Base-by-base conservation (phyloP, 2,797 vertebrate species). In the Mergus octosetaceus region DNA sequence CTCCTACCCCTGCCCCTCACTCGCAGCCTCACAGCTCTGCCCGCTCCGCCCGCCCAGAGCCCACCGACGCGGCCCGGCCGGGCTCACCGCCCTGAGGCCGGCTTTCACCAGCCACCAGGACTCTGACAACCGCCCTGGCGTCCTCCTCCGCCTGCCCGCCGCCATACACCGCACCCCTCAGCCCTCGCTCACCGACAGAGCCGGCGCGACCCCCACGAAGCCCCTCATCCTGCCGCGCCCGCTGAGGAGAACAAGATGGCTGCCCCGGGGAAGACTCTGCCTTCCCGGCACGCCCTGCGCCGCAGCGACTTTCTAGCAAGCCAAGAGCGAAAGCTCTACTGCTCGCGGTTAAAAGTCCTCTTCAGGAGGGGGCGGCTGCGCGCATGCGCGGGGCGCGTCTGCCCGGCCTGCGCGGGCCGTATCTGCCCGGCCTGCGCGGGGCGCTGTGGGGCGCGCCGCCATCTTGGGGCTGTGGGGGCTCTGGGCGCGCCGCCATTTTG, bases 261-360 rank as follows among this genome's bases (percentile, higher is more conserved):
- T 28, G 10, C 2, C 13, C 9, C 20, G 5, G 39, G 57, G 47
- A 30, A 11, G 64, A 80, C 74, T 4, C 53, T 14, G 8, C 74
- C 45, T 95, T 93, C 95, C 96, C 95, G 10, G 82, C 90, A 69
- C 84, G 1, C 92, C 43, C 69, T 24, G 74, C 89, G 60, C 49
- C 20, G 32, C 56, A 3, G 1, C 3, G 56, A n/a, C 77, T 43
- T 19, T 73, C 74, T 57, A 58, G 34, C 8, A 5, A 41, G 5
- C 11, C 13, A 2, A 1, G 4, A 0, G 13, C 15, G 10, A 28
- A 1, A 57, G 19, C 91, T 92, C 93, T 8, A 82, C 89, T 83
- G 86, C 92, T 72, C 60, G 6, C 4, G 14, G 10, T 6, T 3
- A 25, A 24, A 14, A 13, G 24, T 51, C 49, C 49, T 13, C 49